Base-by-base conservation (phyloP, 2,888 invertebrate genomes). In the Epistrophe eligans region DNA sequence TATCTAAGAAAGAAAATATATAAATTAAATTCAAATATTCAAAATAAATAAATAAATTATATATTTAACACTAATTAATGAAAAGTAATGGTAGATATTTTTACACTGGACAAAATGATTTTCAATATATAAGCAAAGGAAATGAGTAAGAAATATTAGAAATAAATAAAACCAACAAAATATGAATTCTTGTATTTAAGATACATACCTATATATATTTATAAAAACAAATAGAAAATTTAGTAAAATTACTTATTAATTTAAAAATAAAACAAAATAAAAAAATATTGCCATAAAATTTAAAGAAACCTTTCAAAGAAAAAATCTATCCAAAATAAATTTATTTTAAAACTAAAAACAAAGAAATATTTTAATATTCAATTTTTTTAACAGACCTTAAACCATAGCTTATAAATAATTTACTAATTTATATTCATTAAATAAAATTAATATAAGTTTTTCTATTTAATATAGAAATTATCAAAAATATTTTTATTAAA, bases 71-170 rank as follows among this genome's bases (percentile, higher is more conserved):
- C 50, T 38, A 67, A 50, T 67, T 50, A 76, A 57, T 32, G 52
- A 62, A 73, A 72, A 38, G 43, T 64, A 71, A 82, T 67, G 55
- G 52, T 62, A 77, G 55, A 81, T 85, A 85, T 85, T 85, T 85
- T 85, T 81, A 85, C 85, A 82, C 81, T 19, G 70, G 45, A 70
- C 28, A 71, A 73, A 40, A 70, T 52, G 50, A 19, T 50, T 48
- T 67, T 52, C 48, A 55, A 35, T 70, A 40, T 38, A 84, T 28
- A 66, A 79, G 74, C 50, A 84, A 71, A 76, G 48, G 45, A 45
- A 72, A 71, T 43, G 28, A 74, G 35, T 70, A 55, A 55, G 45
- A 79, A 79, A 55, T 8, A 38, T 19, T 24, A 52, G 7, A 24
- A 24, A 48, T 10, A 50, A 15, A 17, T 5, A 17, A 60, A 57